Base-by-base conservation (phyloP, 2,113 vertebrate species). In the Bubo bubo region DNA sequence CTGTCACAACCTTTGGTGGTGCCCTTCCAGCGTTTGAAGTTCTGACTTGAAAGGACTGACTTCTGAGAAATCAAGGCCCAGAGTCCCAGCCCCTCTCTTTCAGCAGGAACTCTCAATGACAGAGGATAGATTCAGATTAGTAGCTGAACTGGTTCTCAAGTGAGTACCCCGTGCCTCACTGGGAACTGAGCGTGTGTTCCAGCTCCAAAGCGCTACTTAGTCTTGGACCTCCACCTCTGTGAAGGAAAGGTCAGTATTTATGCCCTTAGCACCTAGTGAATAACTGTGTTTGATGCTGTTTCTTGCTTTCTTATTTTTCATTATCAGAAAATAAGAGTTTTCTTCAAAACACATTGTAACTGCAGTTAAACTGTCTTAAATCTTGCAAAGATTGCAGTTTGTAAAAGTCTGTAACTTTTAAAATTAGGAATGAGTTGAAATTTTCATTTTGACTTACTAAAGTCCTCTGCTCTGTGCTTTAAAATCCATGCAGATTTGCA, bases 201-300 rank as follows among this genome's bases (percentile, higher is more conserved):
- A 71, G 73, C 83, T 94, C 93, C 77, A 73, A 93, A 93, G 35
- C 1, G 21, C 80, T 79, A 2, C 64, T 81, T 84, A 37, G 79
- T 52, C 79, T 95, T 70, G 95, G 92, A 93, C 68, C 70, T 87
- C 68, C 63, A 24, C 4, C 86, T 67, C 63, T 34, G 71, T 45
- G 84, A 90, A 68, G 59, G 66, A 94, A 93, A 97, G 97, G 95
- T 97, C 91, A 96, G 94, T 96, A 73, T 93, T 93, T 75, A n/a
- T 79, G 62, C 84, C 79, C 53, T 81, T 45, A 87, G 52, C 43
- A 76, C 63, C 10, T 71, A 34, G n/a, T 24, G 39, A 70, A 37
- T 80, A 60, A 12, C n/a, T 43, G 0, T 28, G 21, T 71, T 79
- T 95, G 49, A 84, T 73, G 55, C 32, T 68, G 10, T 79, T 85